These are phyloP conservation scores for Drosophila mayri DNA, from an alignment of 1,140 invertebrate species.

Conservation along the genomic window DNA sequence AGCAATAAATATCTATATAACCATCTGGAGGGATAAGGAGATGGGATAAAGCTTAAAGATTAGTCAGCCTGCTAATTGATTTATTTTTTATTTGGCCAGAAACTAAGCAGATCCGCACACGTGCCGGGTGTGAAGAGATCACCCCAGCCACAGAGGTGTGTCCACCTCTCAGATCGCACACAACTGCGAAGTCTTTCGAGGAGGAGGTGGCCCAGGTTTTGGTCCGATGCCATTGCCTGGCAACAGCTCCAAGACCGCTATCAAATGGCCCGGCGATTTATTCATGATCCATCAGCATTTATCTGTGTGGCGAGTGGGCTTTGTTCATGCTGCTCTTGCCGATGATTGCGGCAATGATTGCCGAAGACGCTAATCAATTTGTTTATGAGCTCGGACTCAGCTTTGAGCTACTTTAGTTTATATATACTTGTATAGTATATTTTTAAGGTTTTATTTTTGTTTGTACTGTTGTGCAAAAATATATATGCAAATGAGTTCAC, in stretches of 20 bases:
- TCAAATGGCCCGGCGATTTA: conserved; percentile 28
- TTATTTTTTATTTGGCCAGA: conserved; percentile 75
- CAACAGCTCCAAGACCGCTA: conserved; percentile 43
- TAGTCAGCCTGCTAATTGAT: conserved; percentile 76
- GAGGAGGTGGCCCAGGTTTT: conserved; percentile 37
- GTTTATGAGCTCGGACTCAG: conserved; percentile 63
- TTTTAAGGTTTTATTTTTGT: conserved; percentile 39
- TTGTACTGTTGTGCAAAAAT: conserved; percentile 46
- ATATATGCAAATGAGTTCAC: conserved; percentile 51
- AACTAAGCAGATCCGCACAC: conserved; percentile 34
- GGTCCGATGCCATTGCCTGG: conserved; percentile 24
- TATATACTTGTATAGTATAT: conserved; percentile 23
- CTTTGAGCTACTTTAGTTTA: conserved; percentile 63
- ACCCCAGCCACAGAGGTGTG: conserved; percentile 38
- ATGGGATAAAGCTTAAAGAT: conserved; percentile 21
- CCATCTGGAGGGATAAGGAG: conserved; percentile 27
- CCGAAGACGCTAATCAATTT: conserved; percentile 77
- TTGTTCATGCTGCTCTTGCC: conserved; percentile 42
- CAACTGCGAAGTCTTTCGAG: conserved; percentile 68
- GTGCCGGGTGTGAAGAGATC: conserved; percentile 65
- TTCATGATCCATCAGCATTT: conserved; percentile 39
- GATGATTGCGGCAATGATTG: conserved; percentile 54
- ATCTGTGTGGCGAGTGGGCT: conserved; percentile 38
- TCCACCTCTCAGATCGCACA: conserved; percentile 52
- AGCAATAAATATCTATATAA: conserved; percentile 4